A percentile compares a stretch with the other conserved stretches of the same genome.
Evolutionary conservation across 1,140 invertebrate species (phyloP).

Genomic region (Pseudomyrmex concolor): DNA sequence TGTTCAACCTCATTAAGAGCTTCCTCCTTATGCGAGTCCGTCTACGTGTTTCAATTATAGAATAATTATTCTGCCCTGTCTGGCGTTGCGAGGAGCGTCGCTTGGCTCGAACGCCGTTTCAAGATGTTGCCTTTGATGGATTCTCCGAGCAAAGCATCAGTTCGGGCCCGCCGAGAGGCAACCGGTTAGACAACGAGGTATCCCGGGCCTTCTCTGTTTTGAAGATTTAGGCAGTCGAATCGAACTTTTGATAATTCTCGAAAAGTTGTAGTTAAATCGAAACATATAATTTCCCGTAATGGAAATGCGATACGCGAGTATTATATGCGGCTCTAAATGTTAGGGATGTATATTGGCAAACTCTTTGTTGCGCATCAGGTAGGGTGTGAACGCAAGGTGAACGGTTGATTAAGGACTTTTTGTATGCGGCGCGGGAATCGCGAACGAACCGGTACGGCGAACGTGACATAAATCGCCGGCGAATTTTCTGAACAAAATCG

Average conservation of each 20-base stretch:
- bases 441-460: not conserved
- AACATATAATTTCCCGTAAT: not conserved
- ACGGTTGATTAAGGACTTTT: conserved; percentile 34
- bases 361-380: not conserved
- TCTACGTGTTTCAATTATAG: conserved; percentile 64
- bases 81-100: not conserved
- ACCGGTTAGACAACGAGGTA: conserved; percentile 52
- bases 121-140: conserved; percentile 13
- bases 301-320: not conserved
- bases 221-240: not conserved
- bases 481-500: conserved; percentile 43
- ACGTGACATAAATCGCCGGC: conserved; percentile 25
- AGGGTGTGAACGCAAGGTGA: not conserved
- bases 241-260: not conserved
- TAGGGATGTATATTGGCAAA: not conserved
- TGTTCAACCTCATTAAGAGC: conserved; percentile 27
- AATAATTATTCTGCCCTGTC: conserved; percentile 53
- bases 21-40: not conserved
- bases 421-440: conserved; percentile 12
- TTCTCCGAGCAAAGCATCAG: not conserved
- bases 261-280: not conserved
- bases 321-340: not conserved
- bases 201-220: conserved; percentile 14
- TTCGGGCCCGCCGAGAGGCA: conserved; percentile 43
- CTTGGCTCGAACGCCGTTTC: conserved; percentile 32